These are phyloP conservation scores for Drosophila nasuta DNA, from an alignment of 1,140 invertebrate genomes.

Conservation along the genomic window DNA sequence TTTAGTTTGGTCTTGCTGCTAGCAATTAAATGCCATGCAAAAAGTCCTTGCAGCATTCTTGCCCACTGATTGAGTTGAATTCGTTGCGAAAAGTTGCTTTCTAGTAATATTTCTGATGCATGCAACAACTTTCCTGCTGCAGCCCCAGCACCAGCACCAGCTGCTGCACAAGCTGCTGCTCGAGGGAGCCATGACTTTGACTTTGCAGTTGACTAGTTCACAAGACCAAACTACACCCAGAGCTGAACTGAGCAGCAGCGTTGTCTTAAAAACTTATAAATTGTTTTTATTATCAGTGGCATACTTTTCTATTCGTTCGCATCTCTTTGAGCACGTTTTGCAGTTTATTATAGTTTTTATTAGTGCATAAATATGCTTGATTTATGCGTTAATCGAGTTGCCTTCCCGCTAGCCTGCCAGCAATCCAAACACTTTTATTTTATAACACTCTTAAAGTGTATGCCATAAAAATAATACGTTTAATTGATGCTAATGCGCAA, in stretches of 20 bases:
- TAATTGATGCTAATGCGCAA: conserved; percentile 3
- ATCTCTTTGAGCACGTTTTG: not conserved
- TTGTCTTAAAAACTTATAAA: conserved; percentile 30
- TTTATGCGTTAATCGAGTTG: conserved; percentile 7
- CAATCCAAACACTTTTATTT: not conserved
- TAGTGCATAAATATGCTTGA: conserved; percentile 10
- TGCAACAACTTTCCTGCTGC: conserved; percentile 31
- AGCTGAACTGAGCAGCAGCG: not conserved
- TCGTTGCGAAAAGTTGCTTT: conserved; percentile 57
- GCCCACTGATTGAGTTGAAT: conserved; percentile 64
- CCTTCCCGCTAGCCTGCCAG: not conserved
- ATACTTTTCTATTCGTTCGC: not conserved
- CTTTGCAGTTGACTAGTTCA: conserved; percentile 1
- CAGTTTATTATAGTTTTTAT: conserved; percentile 17
- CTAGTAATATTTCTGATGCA: conserved; percentile 42
- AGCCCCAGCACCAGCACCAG: not conserved
- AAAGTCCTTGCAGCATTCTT: conserved; percentile 8
- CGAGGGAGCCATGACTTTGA: conserved; percentile 4
- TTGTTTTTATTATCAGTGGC: conserved; percentile 46
- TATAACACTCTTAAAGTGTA: not conserved
- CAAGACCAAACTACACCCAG: not conserved
- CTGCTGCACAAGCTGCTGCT: not conserved
- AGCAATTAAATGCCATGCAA: conserved; percentile 35
- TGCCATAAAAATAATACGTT: conserved; percentile 1
- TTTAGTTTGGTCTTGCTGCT: conserved; percentile 17